Percentiles rank a stretch among this genome's conserved stretches.
phyloP scores from a whole-genome alignment of 2,797 vertebrate genomes.

The Sebastes miniatus region DNA sequence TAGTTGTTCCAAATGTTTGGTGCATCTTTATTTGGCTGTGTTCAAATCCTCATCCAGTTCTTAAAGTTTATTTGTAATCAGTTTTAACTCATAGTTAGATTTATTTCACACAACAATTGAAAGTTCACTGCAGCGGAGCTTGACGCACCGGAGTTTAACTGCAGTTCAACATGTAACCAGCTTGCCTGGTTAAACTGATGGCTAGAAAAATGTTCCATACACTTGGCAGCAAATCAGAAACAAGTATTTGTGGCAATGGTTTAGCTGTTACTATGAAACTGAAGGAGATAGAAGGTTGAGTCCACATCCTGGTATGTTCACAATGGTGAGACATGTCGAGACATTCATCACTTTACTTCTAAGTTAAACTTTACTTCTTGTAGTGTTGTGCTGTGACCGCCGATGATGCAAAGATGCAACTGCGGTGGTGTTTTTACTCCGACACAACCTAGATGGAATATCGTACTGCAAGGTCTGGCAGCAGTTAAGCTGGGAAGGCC shows the following conservation, averaged over 20 bases:
- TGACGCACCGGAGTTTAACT: not conserved
- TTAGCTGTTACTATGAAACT: not conserved
- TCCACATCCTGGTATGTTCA: not conserved
- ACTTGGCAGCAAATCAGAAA: not conserved
- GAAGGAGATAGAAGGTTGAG: not conserved
- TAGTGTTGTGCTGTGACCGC: not conserved
- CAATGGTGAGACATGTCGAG: not conserved
- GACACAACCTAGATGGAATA: no score
- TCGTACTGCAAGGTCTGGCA: no score
- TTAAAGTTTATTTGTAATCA: not conserved
- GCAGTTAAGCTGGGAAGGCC: no score
- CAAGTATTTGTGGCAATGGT: not conserved
- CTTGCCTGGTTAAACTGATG: not conserved
- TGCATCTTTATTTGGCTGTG: not conserved
- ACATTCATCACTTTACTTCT: not conserved
- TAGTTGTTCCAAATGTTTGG: no score
- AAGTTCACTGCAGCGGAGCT: fast-evolving
- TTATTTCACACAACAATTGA: not conserved
- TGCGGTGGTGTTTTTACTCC: no score
- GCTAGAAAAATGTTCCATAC: not conserved
- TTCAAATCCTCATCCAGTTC: not conserved
- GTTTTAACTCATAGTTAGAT: not conserved
- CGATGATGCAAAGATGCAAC: no score
- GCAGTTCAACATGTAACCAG: not conserved
- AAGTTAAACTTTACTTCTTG: not conserved